Conservation (phyloP, 2,113 vertebrate species). For the Hippoglossus stenolepis region DNA sequence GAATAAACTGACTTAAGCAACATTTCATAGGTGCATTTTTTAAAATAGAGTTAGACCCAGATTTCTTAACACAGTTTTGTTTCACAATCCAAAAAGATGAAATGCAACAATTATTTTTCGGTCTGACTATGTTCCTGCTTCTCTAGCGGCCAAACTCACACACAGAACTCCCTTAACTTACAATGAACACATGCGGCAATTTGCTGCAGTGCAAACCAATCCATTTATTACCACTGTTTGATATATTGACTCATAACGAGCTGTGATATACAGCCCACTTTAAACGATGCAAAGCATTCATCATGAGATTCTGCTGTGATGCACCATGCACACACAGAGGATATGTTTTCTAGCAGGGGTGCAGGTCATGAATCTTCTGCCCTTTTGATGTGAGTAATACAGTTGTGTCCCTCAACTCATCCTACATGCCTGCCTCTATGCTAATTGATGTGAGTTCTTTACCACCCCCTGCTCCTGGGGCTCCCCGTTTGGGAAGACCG, state of each 20-base stretch:
- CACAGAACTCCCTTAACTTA: background rate
- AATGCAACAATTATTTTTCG: background rate
- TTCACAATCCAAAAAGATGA: too few relatives aligned
- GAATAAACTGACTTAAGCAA: too few relatives aligned
- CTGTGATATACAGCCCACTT: constrained; percentile 21
- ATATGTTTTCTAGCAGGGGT: constrained; percentile 15
- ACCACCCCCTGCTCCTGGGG: constrained; percentile 18
- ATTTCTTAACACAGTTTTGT: too few relatives aligned
- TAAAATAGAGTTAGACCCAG: too few relatives aligned
- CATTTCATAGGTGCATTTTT: too few relatives aligned
- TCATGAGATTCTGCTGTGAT: constrained; percentile 19
- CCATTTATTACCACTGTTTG: background rate
- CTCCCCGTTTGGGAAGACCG: constrained; percentile 27
- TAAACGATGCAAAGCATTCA: constrained; percentile 14
- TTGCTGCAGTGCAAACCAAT: background rate
- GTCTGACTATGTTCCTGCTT: background rate
- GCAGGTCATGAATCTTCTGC: constrained; percentile 31
- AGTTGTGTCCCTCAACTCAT: constrained; percentile 17
- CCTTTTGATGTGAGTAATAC: constrained; percentile 47
- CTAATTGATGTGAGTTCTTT: constrained; percentile 51
- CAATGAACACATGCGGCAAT: background rate
- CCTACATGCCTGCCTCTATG: constrained; percentile 4
- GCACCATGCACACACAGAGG: background rate
- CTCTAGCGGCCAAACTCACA: background rate
- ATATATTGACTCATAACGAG: constrained; percentile 27